These are phyloP conservation scores for Orthonevra nobilis DNA, from an alignment of 2,888 invertebrate genomes.

Conservation along the genomic window DNA sequence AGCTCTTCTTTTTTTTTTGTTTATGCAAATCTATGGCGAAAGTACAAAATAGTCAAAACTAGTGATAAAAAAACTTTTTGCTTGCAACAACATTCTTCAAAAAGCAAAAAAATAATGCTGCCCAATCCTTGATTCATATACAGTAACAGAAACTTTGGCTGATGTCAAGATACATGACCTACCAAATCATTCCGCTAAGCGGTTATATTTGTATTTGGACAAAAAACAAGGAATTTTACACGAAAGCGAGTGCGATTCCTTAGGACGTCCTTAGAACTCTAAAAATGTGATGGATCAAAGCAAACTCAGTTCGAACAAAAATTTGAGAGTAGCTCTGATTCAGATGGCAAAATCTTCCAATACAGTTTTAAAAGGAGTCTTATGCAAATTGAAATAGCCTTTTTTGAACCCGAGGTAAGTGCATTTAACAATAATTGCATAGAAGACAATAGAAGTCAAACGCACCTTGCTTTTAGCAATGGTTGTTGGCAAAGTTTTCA, in stretches of 20 bases:
- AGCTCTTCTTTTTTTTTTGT: constrained; percentile 1
- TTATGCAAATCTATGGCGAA: neutral
- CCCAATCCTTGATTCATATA: neutral
- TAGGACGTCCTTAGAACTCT: too few relatives aligned
- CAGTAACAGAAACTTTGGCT: neutral
- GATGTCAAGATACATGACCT: neutral
- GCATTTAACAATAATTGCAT: constrained; percentile 72
- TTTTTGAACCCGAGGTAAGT: constrained; percentile 75
- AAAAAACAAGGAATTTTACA: too few relatives aligned
- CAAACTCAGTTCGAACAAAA: too few relatives aligned
- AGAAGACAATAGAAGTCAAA: constrained; percentile 4
- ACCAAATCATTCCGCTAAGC: neutral
- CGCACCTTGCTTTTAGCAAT: too few relatives aligned
- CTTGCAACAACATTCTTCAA: neutral
- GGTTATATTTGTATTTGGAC: too few relatives aligned
- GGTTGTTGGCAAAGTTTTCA: too few relatives aligned
- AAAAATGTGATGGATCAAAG: neutral
- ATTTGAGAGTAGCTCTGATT: neutral
- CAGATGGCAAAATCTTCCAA: neutral
- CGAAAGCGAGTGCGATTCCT: too few relatives aligned
- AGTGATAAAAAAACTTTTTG: constrained; percentile 3
- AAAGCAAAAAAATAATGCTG: neutral
- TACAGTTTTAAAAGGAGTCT: constrained; percentile 26
- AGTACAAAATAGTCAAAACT: constrained; percentile 3
- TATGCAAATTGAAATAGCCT: constrained; percentile 72